phyloP scores from a whole-genome alignment of 2,888 invertebrate genomes.

The Tryphoninae sp. region DNA sequence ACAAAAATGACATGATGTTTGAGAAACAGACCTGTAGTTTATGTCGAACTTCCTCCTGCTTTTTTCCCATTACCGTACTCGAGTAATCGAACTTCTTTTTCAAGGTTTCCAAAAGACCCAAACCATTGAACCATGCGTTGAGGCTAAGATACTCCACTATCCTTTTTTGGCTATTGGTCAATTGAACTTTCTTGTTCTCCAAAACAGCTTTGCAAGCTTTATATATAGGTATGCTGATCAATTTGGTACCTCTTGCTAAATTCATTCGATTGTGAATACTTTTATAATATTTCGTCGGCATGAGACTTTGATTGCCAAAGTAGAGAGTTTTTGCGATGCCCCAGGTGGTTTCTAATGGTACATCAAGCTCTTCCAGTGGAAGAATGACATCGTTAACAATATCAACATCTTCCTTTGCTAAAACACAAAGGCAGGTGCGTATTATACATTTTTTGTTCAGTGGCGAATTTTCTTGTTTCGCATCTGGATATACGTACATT shows the following conservation, averaged over 20 bases:
- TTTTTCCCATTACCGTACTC: constrained; percentile 75
- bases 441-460: constrained; percentile 4
- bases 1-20: background rate
- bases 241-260: constrained; percentile 88
- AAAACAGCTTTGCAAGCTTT: constrained; percentile 85
- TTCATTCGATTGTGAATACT: constrained; percentile 91
- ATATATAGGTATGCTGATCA: constrained; percentile 87
- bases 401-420: constrained; percentile 79
- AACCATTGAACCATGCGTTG: constrained; percentile 92
- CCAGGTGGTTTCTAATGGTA: constrained; percentile 92
- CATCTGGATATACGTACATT: constrained; percentile 75
- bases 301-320: constrained; percentile 89
- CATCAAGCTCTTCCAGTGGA: constrained; percentile 88
- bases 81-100: background rate
- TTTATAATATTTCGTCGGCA: constrained; percentile 90
- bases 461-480: constrained; percentile 8
- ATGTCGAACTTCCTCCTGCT: constrained; percentile 85
- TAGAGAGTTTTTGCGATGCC: constrained; percentile 93
- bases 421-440: constrained; percentile 4
- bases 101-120: constrained; percentile 82
- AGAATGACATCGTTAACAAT: constrained; percentile 87
- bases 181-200: constrained; percentile 79
- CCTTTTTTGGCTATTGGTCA: constrained; percentile 86
- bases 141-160: constrained; percentile 89
- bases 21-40: constrained; percentile 83